Percentiles rank a stretch among this genome's conserved stretches.
Evolutionary conservation across 2,113 vertebrate genomes (phyloP).

Genomic region (Chitala chitala): DNA sequence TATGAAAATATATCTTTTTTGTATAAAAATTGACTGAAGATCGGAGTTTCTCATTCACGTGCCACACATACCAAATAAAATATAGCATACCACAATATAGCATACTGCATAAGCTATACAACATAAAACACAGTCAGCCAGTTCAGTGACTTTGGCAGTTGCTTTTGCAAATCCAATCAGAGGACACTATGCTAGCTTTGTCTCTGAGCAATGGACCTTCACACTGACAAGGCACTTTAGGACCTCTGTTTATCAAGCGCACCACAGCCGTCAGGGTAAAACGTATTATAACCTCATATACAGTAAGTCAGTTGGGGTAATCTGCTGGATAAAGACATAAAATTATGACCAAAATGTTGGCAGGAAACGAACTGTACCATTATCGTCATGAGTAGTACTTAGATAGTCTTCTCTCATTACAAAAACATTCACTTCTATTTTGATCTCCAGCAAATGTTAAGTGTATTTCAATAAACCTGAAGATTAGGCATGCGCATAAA

Average conservation of each 20-base stretch:
- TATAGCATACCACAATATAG: too few species aligned
- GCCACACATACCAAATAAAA: too few species aligned
- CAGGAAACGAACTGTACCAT: neutral
- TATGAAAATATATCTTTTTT: constrained; percentile 20
- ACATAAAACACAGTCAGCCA: neutral
- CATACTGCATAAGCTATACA: neutral
- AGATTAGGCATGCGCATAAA: neutral
- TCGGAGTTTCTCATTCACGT: constrained; percentile 8
- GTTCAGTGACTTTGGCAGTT: constrained; percentile 37
- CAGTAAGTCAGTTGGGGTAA: neutral
- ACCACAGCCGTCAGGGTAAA: neutral
- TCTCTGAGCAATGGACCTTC: neutral
- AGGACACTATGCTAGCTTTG: neutral
- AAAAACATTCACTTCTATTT: too few species aligned
- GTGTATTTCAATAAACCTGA: neutral
- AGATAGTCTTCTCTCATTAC: neutral
- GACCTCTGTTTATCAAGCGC: too few species aligned
- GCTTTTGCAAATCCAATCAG: constrained; percentile 1
- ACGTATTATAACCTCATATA: neutral
- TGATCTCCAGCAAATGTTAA: constrained; percentile 2
- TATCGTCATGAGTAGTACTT: neutral
- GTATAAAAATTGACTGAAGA: neutral
- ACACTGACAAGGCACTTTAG: neutral
- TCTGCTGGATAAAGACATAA: neutral
- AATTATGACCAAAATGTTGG: neutral